A percentile compares a stretch with the other conserved stretches of the same genome.
phyloP scores from a whole-genome alignment of 2,113 vertebrate genomes.

The Paradisaea rubra region DNA sequence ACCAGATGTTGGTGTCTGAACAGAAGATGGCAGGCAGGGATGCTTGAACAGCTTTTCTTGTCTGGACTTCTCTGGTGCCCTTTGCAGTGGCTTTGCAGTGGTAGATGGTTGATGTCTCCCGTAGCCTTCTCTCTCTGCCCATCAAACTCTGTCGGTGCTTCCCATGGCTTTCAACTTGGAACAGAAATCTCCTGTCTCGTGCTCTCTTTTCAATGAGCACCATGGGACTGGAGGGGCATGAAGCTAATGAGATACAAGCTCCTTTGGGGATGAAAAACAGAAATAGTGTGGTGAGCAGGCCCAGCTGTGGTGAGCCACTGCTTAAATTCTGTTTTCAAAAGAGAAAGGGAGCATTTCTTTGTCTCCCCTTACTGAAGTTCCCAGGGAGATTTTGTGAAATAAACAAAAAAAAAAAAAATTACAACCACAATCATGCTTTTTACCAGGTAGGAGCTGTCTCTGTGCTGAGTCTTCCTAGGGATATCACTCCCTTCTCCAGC shows the following conservation, averaged over 20 bases:
- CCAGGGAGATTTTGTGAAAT: constrained; percentile 27
- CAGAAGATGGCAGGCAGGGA: not conserved
- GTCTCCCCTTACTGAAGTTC: not conserved
- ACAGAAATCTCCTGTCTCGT: not conserved
- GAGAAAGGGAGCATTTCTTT: not conserved
- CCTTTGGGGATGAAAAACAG: not conserved
- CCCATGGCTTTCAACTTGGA: not conserved
- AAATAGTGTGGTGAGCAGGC: not conserved
- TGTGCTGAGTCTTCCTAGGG: constrained; percentile 57
- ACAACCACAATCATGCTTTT: not conserved
- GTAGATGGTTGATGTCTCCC: not conserved
- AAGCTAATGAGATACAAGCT: not conserved
- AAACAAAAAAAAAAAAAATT: not conserved
- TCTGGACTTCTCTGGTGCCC: not conserved
- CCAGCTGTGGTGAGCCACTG: constrained; percentile 1
- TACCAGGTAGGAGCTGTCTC: constrained; percentile 38
- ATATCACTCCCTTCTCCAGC: constrained; percentile 33
- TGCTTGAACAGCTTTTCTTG: not conserved
- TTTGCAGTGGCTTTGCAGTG: not conserved
- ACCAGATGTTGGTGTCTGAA: not conserved
- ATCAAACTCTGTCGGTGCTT: not conserved
- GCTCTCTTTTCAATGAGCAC: not conserved
- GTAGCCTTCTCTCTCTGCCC: not conserved
- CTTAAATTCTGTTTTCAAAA: not conserved
- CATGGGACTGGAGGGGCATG: not conserved